phyloP scores from a whole-genome alignment of 2,797 vertebrate genomes.

The Graptemys geographica region DNA sequence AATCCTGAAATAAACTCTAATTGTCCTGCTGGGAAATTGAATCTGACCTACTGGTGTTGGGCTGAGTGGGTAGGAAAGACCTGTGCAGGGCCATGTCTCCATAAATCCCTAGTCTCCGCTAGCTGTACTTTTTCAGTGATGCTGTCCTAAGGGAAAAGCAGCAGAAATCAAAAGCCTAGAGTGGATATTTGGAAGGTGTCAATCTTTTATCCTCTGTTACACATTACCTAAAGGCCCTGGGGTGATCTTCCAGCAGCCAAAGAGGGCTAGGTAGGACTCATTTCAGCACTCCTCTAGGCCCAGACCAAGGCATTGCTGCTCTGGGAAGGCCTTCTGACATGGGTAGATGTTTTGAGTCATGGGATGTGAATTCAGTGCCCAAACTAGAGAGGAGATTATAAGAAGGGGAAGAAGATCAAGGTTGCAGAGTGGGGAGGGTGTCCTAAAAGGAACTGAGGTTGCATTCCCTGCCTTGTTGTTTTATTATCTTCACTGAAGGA shows the following conservation, averaged over 20 bases:
- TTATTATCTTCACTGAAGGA: not conserved
- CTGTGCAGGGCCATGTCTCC: not conserved
- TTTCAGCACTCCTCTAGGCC: accelerated
- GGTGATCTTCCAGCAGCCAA: too few species aligned
- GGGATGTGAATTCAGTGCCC: not conserved
- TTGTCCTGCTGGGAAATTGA: not conserved
- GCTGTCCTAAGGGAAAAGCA: not conserved
- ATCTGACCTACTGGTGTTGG: not conserved
- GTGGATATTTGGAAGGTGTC: too few species aligned
- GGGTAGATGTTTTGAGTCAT: not conserved
- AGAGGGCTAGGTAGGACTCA: not conserved
- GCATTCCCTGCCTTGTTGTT: not conserved
- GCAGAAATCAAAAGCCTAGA: accelerated
- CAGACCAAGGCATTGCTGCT: accelerated
- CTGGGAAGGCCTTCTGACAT: not conserved
- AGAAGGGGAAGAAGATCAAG: not conserved
- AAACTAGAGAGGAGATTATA: not conserved
- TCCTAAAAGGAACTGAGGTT: not conserved
- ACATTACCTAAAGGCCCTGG: not conserved
- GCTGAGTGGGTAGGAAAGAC: not conserved
- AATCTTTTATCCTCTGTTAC: not conserved
- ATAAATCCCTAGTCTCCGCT: not conserved
- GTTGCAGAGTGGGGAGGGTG: accelerated
- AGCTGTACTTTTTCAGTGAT: accelerated
- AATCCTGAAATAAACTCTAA: not conserved